A percentile compares a stretch with the other conserved stretches of the same genome.
Evolutionary conservation across 1,140 invertebrate genomes (phyloP).

Genomic region (Phthorimaea operculella): DNA sequence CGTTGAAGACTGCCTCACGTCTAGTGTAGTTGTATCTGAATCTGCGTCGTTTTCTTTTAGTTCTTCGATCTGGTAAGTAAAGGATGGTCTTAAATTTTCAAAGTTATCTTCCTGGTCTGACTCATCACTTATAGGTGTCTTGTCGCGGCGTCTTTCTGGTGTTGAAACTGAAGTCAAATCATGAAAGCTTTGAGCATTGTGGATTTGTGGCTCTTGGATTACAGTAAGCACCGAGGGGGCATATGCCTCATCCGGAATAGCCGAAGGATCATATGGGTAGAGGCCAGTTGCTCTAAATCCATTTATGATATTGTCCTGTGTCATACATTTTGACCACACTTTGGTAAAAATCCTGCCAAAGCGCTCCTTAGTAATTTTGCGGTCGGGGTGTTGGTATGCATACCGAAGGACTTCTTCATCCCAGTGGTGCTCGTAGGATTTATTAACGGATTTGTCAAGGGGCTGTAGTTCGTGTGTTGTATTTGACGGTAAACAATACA

Average conservation of each 20-base stretch:
- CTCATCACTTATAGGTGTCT: conserved; percentile 3
- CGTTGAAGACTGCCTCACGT: conserved; percentile 8
- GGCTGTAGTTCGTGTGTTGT: conserved; percentile 54
- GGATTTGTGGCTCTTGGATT: conserved; percentile 7
- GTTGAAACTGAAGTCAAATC: conserved; percentile 9
- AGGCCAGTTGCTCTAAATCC: conserved; percentile 35
- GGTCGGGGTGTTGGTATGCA: background rate
- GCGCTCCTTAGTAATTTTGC: background rate
- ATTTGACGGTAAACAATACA: conserved; percentile 49
- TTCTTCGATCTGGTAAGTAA: background rate
- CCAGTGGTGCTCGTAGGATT: conserved; percentile 36
- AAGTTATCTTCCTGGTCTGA: conserved; percentile 13
- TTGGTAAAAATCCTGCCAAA: conserved; percentile 1
- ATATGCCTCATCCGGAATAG: conserved; percentile 37
- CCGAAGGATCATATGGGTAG: conserved; percentile 26
- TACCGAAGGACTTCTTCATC: conserved; percentile 23
- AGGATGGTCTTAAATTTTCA: conserved; percentile 9
- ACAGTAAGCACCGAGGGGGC: conserved; percentile 23
- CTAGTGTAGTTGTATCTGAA: background rate
- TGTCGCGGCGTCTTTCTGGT: conserved; percentile 10
- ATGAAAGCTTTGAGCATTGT: background rate
- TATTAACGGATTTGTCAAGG: conserved; percentile 36
- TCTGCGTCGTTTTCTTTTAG: too few relatives aligned
- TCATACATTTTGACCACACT: conserved; percentile 9
- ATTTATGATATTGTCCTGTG: conserved; percentile 19